Evolutionary conservation across 2,113 vertebrate species (phyloP).

Genomic region (Cinclus cinclus): DNA sequence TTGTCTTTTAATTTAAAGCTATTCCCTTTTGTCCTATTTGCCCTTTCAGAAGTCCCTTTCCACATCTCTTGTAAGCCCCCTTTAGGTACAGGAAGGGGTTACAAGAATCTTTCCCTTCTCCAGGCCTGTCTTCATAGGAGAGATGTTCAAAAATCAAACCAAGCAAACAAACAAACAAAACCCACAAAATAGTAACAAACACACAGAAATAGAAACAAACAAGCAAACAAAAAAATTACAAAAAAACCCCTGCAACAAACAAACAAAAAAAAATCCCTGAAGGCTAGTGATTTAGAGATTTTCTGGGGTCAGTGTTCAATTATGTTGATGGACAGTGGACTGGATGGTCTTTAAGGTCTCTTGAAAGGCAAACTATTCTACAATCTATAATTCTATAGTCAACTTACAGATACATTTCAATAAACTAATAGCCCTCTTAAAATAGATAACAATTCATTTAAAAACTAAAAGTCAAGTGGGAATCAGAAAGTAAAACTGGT

Average conservation of each 20-base stretch:
- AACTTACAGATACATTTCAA: neutral
- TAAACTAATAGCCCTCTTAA: conserved; percentile 20
- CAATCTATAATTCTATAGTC: neutral
- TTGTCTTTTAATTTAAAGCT: neutral
- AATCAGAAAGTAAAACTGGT: conserved; percentile 7
- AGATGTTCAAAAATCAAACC: neutral
- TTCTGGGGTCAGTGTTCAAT: neutral
- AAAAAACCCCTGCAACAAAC: neutral
- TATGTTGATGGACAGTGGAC: neutral
- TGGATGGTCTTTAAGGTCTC: neutral
- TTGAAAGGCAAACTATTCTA: neutral
- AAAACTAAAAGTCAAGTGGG: neutral
- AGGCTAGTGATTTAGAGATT: neutral
- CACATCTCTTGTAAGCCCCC: neutral
- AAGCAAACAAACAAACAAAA: neutral
- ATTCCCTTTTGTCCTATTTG: neutral
- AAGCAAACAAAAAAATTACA: neutral
- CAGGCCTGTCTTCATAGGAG: neutral
- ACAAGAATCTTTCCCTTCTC: neutral
- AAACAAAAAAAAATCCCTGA: neutral
- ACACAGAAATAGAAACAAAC: neutral
- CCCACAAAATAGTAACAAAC: neutral
- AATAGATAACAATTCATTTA: conserved; percentile 43
- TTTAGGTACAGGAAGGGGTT: neutral
- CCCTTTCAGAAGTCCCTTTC: neutral